Conservation (phyloP, 1,140 invertebrate genomes). For the Tetranychus cinnabarinus region DNA sequence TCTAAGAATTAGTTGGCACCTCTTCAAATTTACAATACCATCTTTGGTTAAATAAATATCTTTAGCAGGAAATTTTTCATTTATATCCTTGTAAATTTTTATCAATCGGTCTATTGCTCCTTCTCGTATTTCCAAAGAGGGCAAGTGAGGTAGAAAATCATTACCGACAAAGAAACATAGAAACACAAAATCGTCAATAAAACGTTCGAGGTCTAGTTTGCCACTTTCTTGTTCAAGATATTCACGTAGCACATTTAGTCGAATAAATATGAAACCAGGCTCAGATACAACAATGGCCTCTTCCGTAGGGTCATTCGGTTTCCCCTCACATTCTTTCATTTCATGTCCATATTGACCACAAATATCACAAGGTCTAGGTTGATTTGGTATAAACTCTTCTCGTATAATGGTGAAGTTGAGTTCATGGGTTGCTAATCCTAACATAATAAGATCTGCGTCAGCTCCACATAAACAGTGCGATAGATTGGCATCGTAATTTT, state of each 20-base stretch:
- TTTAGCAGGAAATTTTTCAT: neutral
- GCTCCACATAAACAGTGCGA: conserved; percentile 93
- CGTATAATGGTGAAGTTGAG: conserved; percentile 92
- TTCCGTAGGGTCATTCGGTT: neutral
- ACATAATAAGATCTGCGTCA: conserved; percentile 31
- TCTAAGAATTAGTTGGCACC: conserved; percentile 65
- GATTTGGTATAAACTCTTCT: conserved; percentile 96
- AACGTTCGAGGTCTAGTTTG: conserved; percentile 33
- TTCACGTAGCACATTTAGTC: conserved; percentile 75
- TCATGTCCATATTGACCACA: conserved; percentile 90
- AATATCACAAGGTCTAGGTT: conserved; percentile 82
- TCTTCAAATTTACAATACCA: conserved; percentile 68
- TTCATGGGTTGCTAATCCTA: conserved; percentile 94
- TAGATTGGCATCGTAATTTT: conserved; percentile 91
- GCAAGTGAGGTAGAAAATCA: conserved; percentile 95
- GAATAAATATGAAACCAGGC: conserved; percentile 63
- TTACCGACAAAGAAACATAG: conserved; percentile 99
- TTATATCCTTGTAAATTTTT: conserved; percentile 62
- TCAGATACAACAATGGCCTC: conserved; percentile 25
- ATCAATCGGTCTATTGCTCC: conserved; percentile 87
- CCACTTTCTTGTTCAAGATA: conserved; percentile 49
- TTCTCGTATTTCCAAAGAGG: conserved; percentile 92
- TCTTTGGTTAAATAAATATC: conserved; percentile 59
- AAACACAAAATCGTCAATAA: conserved; percentile 96
- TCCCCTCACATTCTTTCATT: conserved; percentile 69